These are phyloP conservation scores for Poecilia velifera DNA, from an alignment of 2,797 vertebrate genomes.

Conservation along the genomic window DNA sequence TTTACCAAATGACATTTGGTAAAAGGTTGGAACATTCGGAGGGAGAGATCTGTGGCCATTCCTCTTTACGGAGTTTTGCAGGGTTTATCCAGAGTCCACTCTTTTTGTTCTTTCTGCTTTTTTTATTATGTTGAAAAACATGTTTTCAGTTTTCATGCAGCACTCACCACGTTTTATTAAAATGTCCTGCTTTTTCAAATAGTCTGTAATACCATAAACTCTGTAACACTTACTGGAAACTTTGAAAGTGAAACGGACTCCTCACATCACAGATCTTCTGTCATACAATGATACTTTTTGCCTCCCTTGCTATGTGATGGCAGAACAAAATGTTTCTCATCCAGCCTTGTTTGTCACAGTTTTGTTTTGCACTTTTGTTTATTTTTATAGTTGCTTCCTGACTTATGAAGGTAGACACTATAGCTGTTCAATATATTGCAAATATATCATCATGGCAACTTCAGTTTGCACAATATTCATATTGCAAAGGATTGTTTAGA, in stretches of 20 bases:
- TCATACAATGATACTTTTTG: too few relatives aligned
- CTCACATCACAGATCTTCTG: not conserved
- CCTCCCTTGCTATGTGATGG: not conserved
- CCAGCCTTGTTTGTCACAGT: not conserved
- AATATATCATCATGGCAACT: not conserved
- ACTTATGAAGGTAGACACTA: not conserved
- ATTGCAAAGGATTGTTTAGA: not conserved
- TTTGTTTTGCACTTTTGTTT: not conserved
- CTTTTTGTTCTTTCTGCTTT: not conserved
- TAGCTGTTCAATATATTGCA: not conserved
- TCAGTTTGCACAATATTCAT: not conserved
- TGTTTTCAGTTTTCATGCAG: not conserved
- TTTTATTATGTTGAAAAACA: not conserved
- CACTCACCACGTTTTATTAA: not conserved
- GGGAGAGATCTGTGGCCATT: not conserved
- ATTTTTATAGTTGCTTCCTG: not conserved
- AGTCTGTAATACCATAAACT: not conserved
- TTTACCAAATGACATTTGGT: not conserved
- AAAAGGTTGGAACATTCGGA: not conserved
- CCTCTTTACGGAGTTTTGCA: not conserved
- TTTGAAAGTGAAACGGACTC: not conserved
- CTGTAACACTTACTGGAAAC: not conserved
- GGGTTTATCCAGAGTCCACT: not conserved
- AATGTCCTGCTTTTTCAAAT: not conserved
- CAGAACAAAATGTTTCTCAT: not conserved